Evolutionary conservation across 1,140 invertebrate species (phyloP), one percentile per base, ranked within the genome.

Genomic region (Cyphomyrmex costatus): DNA sequence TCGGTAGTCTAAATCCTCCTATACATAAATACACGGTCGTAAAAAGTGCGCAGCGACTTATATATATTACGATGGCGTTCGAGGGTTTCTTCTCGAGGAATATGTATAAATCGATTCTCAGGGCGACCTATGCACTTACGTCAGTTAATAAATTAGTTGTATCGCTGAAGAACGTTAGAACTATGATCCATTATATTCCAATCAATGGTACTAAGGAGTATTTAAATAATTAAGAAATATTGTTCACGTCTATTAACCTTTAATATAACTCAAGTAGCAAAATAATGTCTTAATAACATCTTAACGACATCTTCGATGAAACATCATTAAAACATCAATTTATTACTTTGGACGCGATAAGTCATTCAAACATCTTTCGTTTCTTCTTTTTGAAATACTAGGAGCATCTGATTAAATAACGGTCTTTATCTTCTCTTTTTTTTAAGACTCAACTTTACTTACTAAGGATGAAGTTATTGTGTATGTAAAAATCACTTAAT

Each of bases 11-110:
- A 53, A 87, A 70, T 87, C 76, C 56, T 21, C 53, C 66, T 80
- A 78, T 77, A 65, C 58, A 76, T 46, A 86, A 82, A 89, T 89
- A 84, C 46, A 68, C 74, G 73, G 27, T 73, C 60, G 74, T 33
- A 66, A 83, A 82, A 79, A 89, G 68, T 78, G 56, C 27, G 33
- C 10, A 1, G 49, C 42, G 21, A 60, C 10, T 74, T 74, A 53
- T 27, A 16, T 24, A 1, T 24, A 1, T 6, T 30, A 19, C 3
- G 46, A 73, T 74, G 0, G 4, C 30, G 24, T 73, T 49, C 36
- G 19, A 16, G 1, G 12, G 16, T 60, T 33, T 46, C 2, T 7
- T 27, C 1, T 36, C 12, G 3, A 42, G 16, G 6, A 58, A 58
- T 74, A 27, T 51, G 42, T 36, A 53, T 36, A 46, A 21, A 36